Base-by-base conservation (phyloP, 2,888 invertebrate species). In the Ophion obscuratus region DNA sequence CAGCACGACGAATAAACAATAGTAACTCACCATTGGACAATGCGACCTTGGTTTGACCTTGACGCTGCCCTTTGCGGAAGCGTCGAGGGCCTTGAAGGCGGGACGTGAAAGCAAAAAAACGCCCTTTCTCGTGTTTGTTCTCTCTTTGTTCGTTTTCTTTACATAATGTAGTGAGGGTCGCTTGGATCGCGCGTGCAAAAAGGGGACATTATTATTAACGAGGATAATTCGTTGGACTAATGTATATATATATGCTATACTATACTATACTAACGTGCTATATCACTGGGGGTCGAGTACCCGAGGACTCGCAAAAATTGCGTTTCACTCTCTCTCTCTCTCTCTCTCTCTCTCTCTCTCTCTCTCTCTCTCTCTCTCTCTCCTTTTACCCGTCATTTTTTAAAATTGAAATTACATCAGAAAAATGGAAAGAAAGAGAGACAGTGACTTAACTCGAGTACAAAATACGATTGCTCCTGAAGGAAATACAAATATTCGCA, bases 401-500 rank as follows among this genome's bases (percentile, higher is more conserved):
- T 14, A 14, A 47, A 11, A 47, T 47, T 10, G 47, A 47, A 47
- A 7, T 10, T 47, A 47, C 47, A 14, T 47, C 47, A 47, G 47
- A 47, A 47, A 47, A 14, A 11, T 47, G 6, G 14, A 17, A 17
- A 62, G 53, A 78, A 20, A 24, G 31, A 14, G 47, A 64, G 71
- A 62, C 71, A 70, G 61, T 78, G 70, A 73, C 66, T 73, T 20
- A 20, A 17, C 14, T 67, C 47, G 73, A 77, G 71, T 78, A 83
- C 44, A 76, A 77, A 74, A 83, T 83, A 83, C 64, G 73, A 67
- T 73, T 47, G 31, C 66, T 66, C 47, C n/a, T 62, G 36, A 67
- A 24, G 27, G 20, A 71, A 44, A 67, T 81, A 81, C 75, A 77
- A 81, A 81, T 84, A 84, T 27, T 36, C 59, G 81, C 76, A 27